Base-by-base conservation (phyloP, 2,888 invertebrate genomes). In the Protonemura montana region DNA sequence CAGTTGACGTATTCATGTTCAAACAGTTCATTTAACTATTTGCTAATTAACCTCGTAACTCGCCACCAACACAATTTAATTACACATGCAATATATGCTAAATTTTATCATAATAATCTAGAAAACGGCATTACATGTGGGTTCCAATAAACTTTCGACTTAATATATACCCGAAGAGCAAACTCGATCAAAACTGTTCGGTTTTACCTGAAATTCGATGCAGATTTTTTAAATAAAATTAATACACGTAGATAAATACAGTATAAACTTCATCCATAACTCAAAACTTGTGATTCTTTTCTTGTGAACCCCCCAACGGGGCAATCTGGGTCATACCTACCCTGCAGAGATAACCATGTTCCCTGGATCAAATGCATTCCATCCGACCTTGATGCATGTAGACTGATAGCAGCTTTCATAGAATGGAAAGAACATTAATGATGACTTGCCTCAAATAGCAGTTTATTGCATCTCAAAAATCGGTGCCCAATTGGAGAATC, bases 191-290 rank as follows among this genome's bases (percentile, higher is more conserved):
- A 29, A 81, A 35, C 10, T 28, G 81, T 81, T n/a, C 30, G 30
- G 81, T 81, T 81, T 81, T 81, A 13, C 29, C 2, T n/a, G 30
- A 21, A 29, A 81, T 29, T 2, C 16, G 81, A 81, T 81, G 81
- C 21, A n/a, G 7, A 81, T 81, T 30, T 81, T 81, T 16, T 81
- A 81, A 7, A 81, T 21, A 81, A 81, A 21, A 81, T 81, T 81
- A 81, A 81, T 81, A 29, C 13, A 29, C 13, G n/a, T 35, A 10
- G 35, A 35, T 35, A 10, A 35, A 35, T 81, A 30, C 28, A 81
- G 1, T 21, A 7, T 78, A 21, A 59, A 59, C 59, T 59, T 7
- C 2, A 59, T 59, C 59, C 59, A 59, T 59, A 21, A 59, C 59
- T 59, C 59, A 59, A 59, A 59, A 59, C 59, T 59, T 13, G 3